phyloP scores from a whole-genome alignment of 23 tunicate species.

The Diplosoma virens region DNA sequence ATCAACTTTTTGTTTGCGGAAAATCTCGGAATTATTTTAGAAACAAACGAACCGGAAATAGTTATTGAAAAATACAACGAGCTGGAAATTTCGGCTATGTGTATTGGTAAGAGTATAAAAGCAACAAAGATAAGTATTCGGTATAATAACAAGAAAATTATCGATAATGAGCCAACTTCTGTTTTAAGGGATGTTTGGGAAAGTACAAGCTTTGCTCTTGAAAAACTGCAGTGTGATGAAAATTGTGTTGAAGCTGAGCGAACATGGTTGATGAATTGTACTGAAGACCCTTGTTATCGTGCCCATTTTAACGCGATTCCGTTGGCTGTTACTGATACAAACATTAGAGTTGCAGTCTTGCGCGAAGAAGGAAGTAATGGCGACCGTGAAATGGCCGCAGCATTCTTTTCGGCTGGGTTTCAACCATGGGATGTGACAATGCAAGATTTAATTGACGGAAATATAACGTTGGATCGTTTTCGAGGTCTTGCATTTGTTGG shows the following conservation, averaged over 20 bases:
- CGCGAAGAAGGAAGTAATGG: slow-evolving; percentile 93
- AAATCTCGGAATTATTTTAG: slow-evolving; percentile 61
- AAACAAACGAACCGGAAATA: slow-evolving; percentile 22
- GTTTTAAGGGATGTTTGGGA: slow-evolving; percentile 75
- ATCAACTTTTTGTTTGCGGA: slow-evolving; percentile 58
- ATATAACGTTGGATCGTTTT: slow-evolving; percentile 56
- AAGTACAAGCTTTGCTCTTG: slow-evolving; percentile 67
- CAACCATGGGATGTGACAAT: slow-evolving; percentile 84
- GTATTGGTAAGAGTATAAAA: slow-evolving; percentile 47
- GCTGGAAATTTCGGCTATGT: slow-evolving; percentile 22
- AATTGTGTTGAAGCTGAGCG: slow-evolving; percentile 53
- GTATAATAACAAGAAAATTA: slow-evolving; percentile 34
- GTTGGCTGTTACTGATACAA: not conserved
- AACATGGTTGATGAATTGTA: slow-evolving; percentile 37
- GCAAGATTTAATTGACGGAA: slow-evolving; percentile 62
- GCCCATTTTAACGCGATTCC: slow-evolving; percentile 32
- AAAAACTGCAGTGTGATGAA: slow-evolving; percentile 59
- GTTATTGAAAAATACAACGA: slow-evolving; percentile 34
- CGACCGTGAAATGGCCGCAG: slow-evolving; percentile 87
- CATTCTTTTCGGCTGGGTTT: slow-evolving; percentile 63
- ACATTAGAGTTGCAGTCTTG: slow-evolving; percentile 65
- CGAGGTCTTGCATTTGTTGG: slow-evolving; percentile 87
- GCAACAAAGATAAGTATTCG: slow-evolving; percentile 22
- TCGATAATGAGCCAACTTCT: slow-evolving; percentile 12
- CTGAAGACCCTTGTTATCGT: slow-evolving; percentile 24